Percentiles rank a stretch among this genome's conserved stretches.
phyloP scores from a whole-genome alignment of 2,888 invertebrate genomes.

The Schrankia costaestrigalis region DNA sequence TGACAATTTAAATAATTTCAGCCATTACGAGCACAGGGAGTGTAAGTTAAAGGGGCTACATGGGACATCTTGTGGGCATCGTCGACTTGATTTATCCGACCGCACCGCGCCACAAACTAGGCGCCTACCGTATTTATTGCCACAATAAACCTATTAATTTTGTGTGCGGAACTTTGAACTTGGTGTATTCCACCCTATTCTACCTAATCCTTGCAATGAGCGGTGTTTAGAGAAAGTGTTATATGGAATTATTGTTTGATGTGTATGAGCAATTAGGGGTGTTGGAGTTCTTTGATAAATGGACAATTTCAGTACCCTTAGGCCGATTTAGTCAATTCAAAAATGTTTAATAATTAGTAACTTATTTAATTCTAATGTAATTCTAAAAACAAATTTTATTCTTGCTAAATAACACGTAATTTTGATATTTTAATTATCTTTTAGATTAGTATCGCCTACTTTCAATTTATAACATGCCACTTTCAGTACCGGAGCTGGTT shows the following conservation, averaged over 20 bases:
- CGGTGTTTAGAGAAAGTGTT: slow-evolving; percentile 43
- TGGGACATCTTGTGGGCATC: slow-evolving; percentile 65
- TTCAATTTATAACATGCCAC: too few species aligned
- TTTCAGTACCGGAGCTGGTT: too few species aligned
- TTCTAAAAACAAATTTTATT: too few species aligned
- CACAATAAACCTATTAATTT: slow-evolving; percentile 79
- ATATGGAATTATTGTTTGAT: slow-evolving; percentile 34
- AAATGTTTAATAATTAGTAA: too few species aligned
- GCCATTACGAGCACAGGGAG: too few species aligned
- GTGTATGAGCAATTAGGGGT: slow-evolving; percentile 31
- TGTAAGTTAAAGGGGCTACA: slow-evolving; percentile 26
- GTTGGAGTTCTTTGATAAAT: slow-evolving; percentile 28
- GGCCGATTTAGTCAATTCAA: too few species aligned
- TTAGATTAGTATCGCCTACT: too few species aligned
- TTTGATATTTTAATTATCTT: too few species aligned
- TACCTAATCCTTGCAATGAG: slow-evolving; percentile 44
- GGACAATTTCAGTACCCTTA: too few species aligned
- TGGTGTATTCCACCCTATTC: slow-evolving; percentile 30
- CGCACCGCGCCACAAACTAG: slow-evolving; percentile 68
- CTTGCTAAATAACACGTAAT: too few species aligned
- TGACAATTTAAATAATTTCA: too few species aligned
- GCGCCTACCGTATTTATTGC: slow-evolving; percentile 75
- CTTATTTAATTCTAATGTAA: too few species aligned
- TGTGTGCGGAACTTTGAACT: slow-evolving; percentile 62
- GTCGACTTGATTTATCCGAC: slow-evolving; percentile 73